These are phyloP conservation scores for Coelopa frigida DNA, from an alignment of 1,140 invertebrate genomes.

Conservation along the genomic window DNA sequence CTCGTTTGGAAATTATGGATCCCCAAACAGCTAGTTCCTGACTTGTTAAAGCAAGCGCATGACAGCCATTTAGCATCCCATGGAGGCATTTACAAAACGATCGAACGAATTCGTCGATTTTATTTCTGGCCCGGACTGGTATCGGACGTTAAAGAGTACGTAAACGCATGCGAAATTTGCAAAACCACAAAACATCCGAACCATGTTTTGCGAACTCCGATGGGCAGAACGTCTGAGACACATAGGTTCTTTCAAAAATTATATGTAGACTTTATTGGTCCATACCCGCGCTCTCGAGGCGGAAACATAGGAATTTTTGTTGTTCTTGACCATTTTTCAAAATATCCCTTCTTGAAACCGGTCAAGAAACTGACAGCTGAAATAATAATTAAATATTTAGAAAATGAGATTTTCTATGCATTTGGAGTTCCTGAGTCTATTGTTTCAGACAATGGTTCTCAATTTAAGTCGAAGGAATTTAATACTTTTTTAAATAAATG, in stretches of 20 bases:
- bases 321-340: conserved; percentile 2
- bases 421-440: conserved; percentile 7
- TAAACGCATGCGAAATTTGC: conserved; percentile 3
- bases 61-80: too few relatives aligned
- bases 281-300: conserved; percentile 4
- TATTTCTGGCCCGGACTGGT: conserved; percentile 9
- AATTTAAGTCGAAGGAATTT: too few relatives aligned
- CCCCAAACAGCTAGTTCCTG: too few relatives aligned
- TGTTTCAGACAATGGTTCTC: background rate
- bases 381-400: conserved; percentile 3
- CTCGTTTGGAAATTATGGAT: too few relatives aligned
- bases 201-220: too few relatives aligned
- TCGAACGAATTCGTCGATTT: conserved; percentile 2
- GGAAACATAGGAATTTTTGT: conserved; percentile 7
- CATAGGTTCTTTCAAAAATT: conserved; percentile 8
- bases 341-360: conserved; percentile 1
- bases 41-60: too few relatives aligned
- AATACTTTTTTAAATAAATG: too few relatives aligned
- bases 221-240: too few relatives aligned
- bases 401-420: conserved; percentile 1
- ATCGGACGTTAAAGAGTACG: conserved; percentile 1
- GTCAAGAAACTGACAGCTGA: too few relatives aligned
- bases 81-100: conserved; percentile 10
- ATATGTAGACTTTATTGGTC: conserved; percentile 8
- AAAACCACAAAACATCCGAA: conserved; percentile 8